These are phyloP conservation scores for Anarsia innoxiella DNA, from an alignment of 2,888 invertebrate species.

Conservation along the genomic window DNA sequence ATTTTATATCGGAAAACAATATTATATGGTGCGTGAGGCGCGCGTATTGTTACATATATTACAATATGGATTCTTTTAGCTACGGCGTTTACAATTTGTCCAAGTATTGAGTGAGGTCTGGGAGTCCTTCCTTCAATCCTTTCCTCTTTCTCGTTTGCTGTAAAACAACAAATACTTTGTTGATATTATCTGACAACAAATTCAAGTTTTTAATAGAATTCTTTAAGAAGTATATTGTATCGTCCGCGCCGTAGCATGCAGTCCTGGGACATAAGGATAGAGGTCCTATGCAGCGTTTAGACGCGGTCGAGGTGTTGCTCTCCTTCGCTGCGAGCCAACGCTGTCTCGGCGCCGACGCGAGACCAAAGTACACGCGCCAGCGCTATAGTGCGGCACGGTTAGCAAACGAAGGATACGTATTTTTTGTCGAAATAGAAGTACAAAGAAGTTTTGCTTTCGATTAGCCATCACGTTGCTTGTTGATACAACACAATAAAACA, in stretches of 20 bases:
- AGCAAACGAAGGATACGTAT: too few species aligned
- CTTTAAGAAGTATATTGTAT: too few species aligned
- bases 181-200: too few species aligned
- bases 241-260: constrained; percentile 75
- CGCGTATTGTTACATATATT: constrained; percentile 65
- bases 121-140: constrained; percentile 98
- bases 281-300: constrained; percentile 85
- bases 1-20: constrained; percentile 34
- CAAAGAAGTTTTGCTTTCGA: too few species aligned
- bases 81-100: constrained; percentile 95
- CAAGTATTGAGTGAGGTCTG: constrained; percentile 94
- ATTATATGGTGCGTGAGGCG: constrained; percentile 53
- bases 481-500: too few species aligned
- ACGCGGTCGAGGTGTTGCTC: constrained; percentile 57
- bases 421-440: too few species aligned
- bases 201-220: too few species aligned
- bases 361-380: constrained; percentile 35
- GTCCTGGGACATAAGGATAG: constrained; percentile 86
- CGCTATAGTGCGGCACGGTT: constrained; percentile 50
- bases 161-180: constrained; percentile 32
- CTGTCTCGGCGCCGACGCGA: constrained; percentile 31
- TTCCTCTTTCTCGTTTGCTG: constrained; percentile 98
- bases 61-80: constrained; percentile 63
- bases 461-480: too few species aligned
- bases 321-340: constrained; percentile 78